Evolutionary conservation across 1,140 invertebrate species (phyloP), one percentile per base, ranked within the genome.

Genomic region (Tigriopus japonicus): DNA sequence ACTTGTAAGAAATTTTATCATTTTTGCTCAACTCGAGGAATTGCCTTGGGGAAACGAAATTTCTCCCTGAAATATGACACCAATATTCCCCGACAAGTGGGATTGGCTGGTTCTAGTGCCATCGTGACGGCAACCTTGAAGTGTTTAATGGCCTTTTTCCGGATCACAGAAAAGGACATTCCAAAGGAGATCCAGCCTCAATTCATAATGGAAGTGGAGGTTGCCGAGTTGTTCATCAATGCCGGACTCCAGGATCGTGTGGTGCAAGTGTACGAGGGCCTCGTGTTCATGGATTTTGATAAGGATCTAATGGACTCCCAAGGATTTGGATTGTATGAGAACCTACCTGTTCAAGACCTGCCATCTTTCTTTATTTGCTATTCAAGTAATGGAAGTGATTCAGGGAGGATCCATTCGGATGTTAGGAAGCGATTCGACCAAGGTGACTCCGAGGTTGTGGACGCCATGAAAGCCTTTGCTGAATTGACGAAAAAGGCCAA

Each of bases 1-100:
- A 69, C 69, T 6, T 70, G 69, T 64, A 69, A 69, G 56, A 65
- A 64, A 43, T 70, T 70, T 59, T 68, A 67, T 55, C 59, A 67
- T 53, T 68, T 64, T 60, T 69, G 68, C 63, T 66, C 64, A 12
- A 42, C 64, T 43, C 65, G 61, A 62, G 67, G 67, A 53, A 67
- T 68, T 59, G 67, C 64, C 12, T 43, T 70, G 19, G 64, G 65
- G 7, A 65, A 65, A 14, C 62, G 67, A n/a, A 70, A 70, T 54
- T 70, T 70, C 60, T 68, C 68, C 12, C 64, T 70, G 51, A 66
- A 66, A 28, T 70, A 70, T 62, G 68, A 70, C 64, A 70, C 69
- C 0, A 70, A 69, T 60, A 69, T 70, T 45, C 69, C 68, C 15
- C 55, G 69, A 40, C 68, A 70, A 23, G 68, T 70, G 42, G 69